These are phyloP conservation scores for Microplitis demolitor DNA, from an alignment of 1,140 invertebrate species.

Conservation along the genomic window DNA sequence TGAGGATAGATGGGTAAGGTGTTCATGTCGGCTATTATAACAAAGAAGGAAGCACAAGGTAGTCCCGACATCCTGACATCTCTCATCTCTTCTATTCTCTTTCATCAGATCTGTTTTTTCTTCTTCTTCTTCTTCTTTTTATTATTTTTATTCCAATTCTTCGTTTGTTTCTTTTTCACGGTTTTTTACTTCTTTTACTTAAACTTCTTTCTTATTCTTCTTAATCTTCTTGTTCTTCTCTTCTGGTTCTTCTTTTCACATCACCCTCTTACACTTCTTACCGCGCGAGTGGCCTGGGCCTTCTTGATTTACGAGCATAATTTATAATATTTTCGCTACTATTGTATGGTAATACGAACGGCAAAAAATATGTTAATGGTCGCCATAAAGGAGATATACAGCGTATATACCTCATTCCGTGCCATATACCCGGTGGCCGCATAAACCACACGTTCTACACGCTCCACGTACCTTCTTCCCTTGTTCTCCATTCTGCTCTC, in stretches of 20 bases:
- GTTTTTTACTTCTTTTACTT: conserved; percentile 8
- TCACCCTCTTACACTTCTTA: conserved; percentile 11
- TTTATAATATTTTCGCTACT: conserved; percentile 61
- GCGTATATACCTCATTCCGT: conserved; percentile 55
- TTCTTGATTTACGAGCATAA: conserved; percentile 56
- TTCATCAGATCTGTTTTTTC: background rate
- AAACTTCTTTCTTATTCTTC: background rate
- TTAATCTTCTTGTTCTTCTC: conserved; percentile 4
- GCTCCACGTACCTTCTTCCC: conserved; percentile 12
- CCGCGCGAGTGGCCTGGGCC: conserved; percentile 17
- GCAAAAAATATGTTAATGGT: conserved; percentile 62
- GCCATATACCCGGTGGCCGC: conserved; percentile 50
- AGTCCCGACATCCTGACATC: background rate
- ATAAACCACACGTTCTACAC: conserved; percentile 43
- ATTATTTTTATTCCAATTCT: no score
- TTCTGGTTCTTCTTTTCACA: background rate
- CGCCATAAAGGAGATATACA: conserved; percentile 60
- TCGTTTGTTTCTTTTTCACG: background rate
- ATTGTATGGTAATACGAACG: conserved; percentile 59
- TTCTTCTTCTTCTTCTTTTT: background rate
- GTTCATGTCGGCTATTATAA: conserved; percentile 21
- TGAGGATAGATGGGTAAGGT: conserved; percentile 14
- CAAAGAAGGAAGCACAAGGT: conserved; percentile 9
- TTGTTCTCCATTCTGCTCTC: conserved; percentile 15
- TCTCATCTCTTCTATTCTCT: background rate